Evolutionary conservation across 2,113 vertebrate genomes (phyloP), one percentile per base, ranked within the genome.

Genomic region (Pangasianodon hypophthalmus): DNA sequence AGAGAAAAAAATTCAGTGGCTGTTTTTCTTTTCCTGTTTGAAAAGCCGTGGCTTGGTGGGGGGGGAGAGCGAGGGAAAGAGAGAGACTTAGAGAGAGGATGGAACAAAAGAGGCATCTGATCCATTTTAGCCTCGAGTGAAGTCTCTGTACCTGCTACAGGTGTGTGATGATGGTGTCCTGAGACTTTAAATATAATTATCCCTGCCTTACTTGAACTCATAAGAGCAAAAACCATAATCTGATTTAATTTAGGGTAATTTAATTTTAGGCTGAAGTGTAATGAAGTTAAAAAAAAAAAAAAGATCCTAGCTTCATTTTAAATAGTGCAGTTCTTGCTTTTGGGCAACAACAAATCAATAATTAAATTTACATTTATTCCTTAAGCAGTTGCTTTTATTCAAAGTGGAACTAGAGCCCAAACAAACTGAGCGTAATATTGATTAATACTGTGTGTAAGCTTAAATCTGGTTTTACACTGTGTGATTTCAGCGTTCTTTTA

Each of bases 1-100:
- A 56, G 32, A 83, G 67, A 84, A 64, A 82, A 83, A n/a, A 50
- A 21, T 58, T 83, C 89, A 79, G 54, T n/a, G 73, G 69, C 67
- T 67, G 88, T 90, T 83, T 90, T 85, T 64, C 87, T 89, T 67
- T 84, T 82, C 58, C 91, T 90, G 88, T 67, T 84, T 60, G 83
- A 84, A 82, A 86, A 46, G 85, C 32, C 41, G 56, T 29, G 73
- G 60, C 84, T 67, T 24, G 24, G 10, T 11, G 54, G 54, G 71
- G 2, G 24, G 54, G 37, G 71, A 46, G 69, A 58, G 67, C 41
- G 67, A 54, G 14, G 37, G 29, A 32, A 6, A 77, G 60, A 44
- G 50, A 60, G 71, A 54, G 80, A 58, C 4, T 16, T 11, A 50
- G 13, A n/a, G 48, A 44, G 26, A 88, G 13, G 41, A 37, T 13